Conservation (phyloP, 2,113 vertebrate genomes). For the Capreolus pygargus region DNA sequence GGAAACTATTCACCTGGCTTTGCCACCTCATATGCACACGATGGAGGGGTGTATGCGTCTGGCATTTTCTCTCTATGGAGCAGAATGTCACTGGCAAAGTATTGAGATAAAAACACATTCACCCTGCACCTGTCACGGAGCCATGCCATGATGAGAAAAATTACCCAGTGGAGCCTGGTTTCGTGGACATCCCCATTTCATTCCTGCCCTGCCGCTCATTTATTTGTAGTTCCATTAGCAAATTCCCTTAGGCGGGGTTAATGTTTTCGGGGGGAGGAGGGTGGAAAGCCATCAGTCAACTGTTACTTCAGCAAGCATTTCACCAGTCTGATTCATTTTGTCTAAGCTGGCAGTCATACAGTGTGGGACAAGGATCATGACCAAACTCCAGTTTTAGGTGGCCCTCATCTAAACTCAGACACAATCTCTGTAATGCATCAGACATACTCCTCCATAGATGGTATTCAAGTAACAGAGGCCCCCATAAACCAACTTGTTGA, state of each 20-base stretch:
- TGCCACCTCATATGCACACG: neutral
- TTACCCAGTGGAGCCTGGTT: neutral
- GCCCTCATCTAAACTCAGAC: neutral
- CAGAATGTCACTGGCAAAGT: conserved; percentile 59
- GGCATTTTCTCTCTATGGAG: conserved; percentile 38
- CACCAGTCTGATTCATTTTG: neutral
- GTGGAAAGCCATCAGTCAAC: conserved; percentile 11
- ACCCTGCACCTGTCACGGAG: conserved; percentile 54
- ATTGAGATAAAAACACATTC: conserved; percentile 63
- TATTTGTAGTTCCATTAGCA: conserved; percentile 19
- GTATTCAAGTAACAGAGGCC: neutral
- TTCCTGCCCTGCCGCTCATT: conserved; percentile 3
- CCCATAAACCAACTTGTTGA: neutral
- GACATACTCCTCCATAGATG: neutral
- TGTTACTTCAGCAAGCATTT: conserved; percentile 19
- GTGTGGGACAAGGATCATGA: neutral
- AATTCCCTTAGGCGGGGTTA: conserved; percentile 58
- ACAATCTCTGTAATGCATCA: neutral
- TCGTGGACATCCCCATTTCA: conserved; percentile 46
- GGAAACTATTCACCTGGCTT: conserved; percentile 36
- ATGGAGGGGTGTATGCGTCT: neutral
- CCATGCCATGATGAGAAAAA: conserved; percentile 43
- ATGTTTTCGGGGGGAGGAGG: neutral
- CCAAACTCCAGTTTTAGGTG: neutral
- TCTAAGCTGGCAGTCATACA: neutral